Evolutionary conservation across 2,797 vertebrate genomes (phyloP).

Genomic region (Brachyalestes nurse): DNA sequence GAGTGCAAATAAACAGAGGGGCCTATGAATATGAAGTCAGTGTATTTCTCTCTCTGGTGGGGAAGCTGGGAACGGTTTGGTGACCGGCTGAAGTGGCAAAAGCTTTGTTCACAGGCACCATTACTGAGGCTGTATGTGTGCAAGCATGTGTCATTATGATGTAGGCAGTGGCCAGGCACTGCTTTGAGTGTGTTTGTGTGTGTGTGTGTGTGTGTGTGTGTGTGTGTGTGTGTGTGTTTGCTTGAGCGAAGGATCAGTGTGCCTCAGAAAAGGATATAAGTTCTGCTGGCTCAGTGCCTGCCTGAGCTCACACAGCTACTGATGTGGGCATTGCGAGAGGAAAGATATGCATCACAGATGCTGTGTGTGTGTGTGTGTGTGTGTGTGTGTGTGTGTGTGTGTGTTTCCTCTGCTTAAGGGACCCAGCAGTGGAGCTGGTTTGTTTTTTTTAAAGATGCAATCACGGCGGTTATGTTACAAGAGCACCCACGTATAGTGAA

Average conservation of each 20-base stretch:
- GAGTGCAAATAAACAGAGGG: background rate
- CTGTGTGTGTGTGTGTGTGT: background rate
- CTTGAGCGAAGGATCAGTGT: slow-evolving; percentile 3
- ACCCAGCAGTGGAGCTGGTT: background rate
- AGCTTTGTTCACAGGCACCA: slow-evolving; percentile 41
- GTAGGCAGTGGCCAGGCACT: slow-evolving; percentile 5
- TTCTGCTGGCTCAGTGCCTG: slow-evolving; percentile 21
- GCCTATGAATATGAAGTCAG: too few relatives aligned
- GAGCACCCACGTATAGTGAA: too few relatives aligned
- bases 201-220: slow-evolving; percentile 13
- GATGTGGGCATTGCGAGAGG: slow-evolving; percentile 21
- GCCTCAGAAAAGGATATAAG: slow-evolving; percentile 17
- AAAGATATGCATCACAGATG: slow-evolving; percentile 28
- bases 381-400: too few relatives aligned
- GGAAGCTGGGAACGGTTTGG: slow-evolving; percentile 29
- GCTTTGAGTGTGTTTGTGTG: slow-evolving; percentile 5
- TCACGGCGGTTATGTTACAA: too few relatives aligned
- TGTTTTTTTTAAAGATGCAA: background rate
- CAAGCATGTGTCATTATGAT: slow-evolving; percentile 21
- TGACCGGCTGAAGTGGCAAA: slow-evolving; percentile 33
- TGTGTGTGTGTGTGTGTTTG: slow-evolving; percentile 10
- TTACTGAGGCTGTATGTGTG: slow-evolving; percentile 23
- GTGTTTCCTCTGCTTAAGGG: too few relatives aligned
- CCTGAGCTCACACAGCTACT: slow-evolving; percentile 14
- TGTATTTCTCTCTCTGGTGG: too few relatives aligned